A percentile compares a stretch with the other conserved stretches of the same genome.
phyloP scores from a whole-genome alignment of 2,113 vertebrate species.

The Apaloderma vittatum region DNA sequence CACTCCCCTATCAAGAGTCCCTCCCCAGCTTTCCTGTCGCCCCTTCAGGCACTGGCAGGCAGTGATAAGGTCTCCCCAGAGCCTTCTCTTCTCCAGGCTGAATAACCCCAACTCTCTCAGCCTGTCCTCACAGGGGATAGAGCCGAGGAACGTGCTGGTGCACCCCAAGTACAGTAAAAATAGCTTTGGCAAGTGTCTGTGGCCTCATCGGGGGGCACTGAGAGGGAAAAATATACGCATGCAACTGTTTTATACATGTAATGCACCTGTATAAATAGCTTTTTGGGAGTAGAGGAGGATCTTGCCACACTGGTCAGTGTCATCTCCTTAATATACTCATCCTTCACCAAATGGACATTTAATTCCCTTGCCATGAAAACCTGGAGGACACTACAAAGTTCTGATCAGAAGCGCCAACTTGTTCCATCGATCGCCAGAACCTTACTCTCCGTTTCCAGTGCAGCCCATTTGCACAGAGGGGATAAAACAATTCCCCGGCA shows the following conservation, averaged over 20 bases:
- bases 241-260: background rate
- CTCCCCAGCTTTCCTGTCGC: too few relatives aligned
- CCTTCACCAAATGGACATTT: background rate
- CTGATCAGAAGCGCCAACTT: background rate
- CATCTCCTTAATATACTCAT: background rate
- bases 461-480: background rate
- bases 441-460: background rate
- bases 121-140: background rate
- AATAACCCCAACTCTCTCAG: too few relatives aligned
- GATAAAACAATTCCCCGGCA: background rate
- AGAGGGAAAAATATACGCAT: background rate
- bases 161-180: background rate
- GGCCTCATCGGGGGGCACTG: fast-evolving
- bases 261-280: too few relatives aligned
- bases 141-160: background rate
- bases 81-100: too few relatives aligned
- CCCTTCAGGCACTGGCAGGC: too few relatives aligned
- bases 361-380: background rate
- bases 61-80: too few relatives aligned
- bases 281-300: background rate
- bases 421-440: background rate
- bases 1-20: too few relatives aligned
- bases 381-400: background rate
- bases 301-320: fast-evolving
- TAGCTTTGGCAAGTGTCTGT: background rate